phyloP scores from a whole-genome alignment of 64 coral and sea anemone species.

The Catalaphyllia jardinei region DNA sequence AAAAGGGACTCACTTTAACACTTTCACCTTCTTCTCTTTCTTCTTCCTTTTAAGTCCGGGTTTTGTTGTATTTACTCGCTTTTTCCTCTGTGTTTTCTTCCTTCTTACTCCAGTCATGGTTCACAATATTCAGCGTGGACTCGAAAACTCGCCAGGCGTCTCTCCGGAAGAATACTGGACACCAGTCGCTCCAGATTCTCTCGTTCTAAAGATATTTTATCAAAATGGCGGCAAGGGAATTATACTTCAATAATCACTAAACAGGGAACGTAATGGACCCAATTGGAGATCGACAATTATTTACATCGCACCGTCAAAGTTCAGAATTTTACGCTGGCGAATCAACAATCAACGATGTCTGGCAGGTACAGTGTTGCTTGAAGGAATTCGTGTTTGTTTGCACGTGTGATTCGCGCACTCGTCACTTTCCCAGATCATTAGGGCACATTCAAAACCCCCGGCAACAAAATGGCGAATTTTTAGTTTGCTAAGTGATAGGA shows the following conservation, averaged over 20 bases:
- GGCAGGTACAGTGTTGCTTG: conserved; percentile 44
- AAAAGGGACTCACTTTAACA: conserved; percentile 57
- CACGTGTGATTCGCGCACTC: not conserved
- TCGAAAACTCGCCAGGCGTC: not conserved
- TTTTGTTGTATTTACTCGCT: conserved; percentile 43
- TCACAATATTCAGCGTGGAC: not conserved
- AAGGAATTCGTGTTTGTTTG: not conserved
- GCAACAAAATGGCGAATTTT: too few species aligned
- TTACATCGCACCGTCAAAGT: conserved; percentile 19
- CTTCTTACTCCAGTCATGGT: conserved; percentile 54
- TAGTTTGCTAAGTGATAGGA: not conserved
- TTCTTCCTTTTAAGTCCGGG: conserved; percentile 41
- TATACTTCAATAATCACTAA: not conserved
- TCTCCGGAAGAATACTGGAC: not conserved
- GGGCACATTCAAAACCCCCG: too few species aligned
- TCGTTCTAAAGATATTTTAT: not conserved
- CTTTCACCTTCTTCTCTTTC: conserved; percentile 59
- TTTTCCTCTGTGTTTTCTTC: conserved; percentile 47
- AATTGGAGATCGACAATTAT: not conserved
- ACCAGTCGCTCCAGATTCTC: not conserved
- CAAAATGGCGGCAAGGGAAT: conserved; percentile 56
- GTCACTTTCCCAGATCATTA: too few species aligned
- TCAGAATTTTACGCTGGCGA: conserved; percentile 57
- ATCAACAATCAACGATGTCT: conserved; percentile 45
- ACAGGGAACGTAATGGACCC: not conserved